phyloP scores from a whole-genome alignment of 2,797 vertebrate genomes.

The Champsocephalus esox region DNA sequence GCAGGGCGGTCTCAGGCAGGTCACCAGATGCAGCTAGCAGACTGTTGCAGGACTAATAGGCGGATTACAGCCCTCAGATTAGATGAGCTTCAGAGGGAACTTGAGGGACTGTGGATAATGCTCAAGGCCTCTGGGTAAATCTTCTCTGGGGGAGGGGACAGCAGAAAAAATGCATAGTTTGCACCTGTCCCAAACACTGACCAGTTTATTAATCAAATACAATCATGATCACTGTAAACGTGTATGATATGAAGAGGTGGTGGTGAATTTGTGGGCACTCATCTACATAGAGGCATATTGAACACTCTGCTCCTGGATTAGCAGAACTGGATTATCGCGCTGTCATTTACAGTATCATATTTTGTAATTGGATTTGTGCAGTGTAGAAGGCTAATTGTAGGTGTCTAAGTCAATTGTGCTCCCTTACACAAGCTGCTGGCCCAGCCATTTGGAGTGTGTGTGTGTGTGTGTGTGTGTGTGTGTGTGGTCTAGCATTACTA shows the following conservation, averaged over 20 bases:
- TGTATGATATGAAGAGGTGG: not conserved
- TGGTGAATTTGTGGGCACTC: slow-evolving; percentile 1
- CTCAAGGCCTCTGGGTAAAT: slow-evolving; percentile 56
- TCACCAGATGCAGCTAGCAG: slow-evolving; percentile 86
- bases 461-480: not conserved
- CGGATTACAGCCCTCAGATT: slow-evolving; percentile 85
- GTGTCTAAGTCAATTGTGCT: slow-evolving; percentile 65
- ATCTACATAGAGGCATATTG: slow-evolving; percentile 20
- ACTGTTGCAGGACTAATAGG: slow-evolving; percentile 81
- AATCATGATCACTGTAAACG: not conserved
- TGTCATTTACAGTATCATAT: slow-evolving; percentile 77
- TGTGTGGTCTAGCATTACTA: too few relatives aligned
- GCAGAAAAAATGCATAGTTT: slow-evolving; percentile 21
- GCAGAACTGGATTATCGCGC: slow-evolving; percentile 66
- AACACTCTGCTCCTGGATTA: slow-evolving; percentile 60
- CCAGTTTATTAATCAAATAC: slow-evolving; percentile 5
- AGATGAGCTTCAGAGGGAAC: slow-evolving; percentile 77
- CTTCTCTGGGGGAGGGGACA: slow-evolving; percentile 52
- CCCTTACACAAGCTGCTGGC: slow-evolving; percentile 63
- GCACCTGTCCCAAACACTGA: slow-evolving; percentile 1
- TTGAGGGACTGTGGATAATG: slow-evolving; percentile 75
- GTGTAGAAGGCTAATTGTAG: slow-evolving; percentile 67
- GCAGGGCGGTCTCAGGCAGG: slow-evolving; percentile 66
- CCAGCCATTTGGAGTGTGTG: slow-evolving; percentile 44
- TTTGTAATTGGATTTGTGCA: slow-evolving; percentile 73